Base-by-base conservation (phyloP, 2,888 invertebrate genomes). In the Odontocerum albicorne region DNA sequence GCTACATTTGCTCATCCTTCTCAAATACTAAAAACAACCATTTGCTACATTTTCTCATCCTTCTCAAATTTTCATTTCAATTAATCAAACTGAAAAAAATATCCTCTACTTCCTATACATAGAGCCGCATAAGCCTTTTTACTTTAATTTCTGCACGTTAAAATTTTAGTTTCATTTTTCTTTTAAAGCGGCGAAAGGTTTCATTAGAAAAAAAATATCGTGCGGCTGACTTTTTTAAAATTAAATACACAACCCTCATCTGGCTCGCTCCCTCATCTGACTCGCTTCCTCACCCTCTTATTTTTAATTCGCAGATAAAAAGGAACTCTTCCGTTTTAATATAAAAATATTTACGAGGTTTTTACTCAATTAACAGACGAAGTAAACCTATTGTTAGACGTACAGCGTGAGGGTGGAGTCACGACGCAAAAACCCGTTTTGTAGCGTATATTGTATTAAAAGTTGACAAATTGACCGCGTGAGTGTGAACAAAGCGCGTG, bases 281-380 rank as follows among this genome's bases (percentile, higher is more conserved):
- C 36, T 19, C 17, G 15, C 16, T 21, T 6, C 43, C 47, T 13
- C 47, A 15, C 47, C 36, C 35, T 45, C n/a, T n/a, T n/a, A n/a
- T n/a, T n/a, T 45, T 45, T 33, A 32, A 45, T 33, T 45, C 36
- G 13, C 36, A 17, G 36, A 21, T 36, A 22, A 47, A 47, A 47
- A 47, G 35, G 20, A 47, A 35, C 47, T 36, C 47, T 36, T 45
- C 45, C 45, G 45, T 21, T 45, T 49, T 44, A 55, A 55, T 55
- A 49, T 49, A 55, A 55, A 55, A 57, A 57, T 57, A 57, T 57
- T 57, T 52, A 51, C 51, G 47, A 43, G 47, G 43, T 51, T 57
- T 52, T 57, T 52, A 47, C 57, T 57, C 52, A 57, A 57, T 57
- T 57, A 55, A 49, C 55, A 49, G 40, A 44, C 49, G 33, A 40